Percentiles rank a stretch among this genome's conserved stretches.
These are phyloP conservation scores for Nymphalis c-album DNA, from an alignment of 2,888 invertebrate species.

Conservation along the genomic window DNA sequence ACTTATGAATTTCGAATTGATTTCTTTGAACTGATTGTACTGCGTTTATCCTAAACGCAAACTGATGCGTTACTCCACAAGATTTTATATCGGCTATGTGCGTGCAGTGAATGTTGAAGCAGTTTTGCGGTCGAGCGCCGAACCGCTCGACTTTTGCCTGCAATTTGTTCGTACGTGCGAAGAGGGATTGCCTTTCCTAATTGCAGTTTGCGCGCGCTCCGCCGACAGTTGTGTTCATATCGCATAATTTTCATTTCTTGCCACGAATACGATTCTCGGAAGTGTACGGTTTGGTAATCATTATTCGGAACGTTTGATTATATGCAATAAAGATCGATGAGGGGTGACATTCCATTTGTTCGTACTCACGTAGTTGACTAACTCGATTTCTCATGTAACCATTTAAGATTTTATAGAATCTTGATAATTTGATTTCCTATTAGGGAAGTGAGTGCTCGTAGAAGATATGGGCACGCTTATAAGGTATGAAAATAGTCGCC, in stretches of 20 bases:
- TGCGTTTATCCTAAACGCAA: conserved; percentile 34
- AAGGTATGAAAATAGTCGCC: conserved; percentile 62
- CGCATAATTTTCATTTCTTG: conserved; percentile 30
- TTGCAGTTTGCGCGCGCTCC: conserved; percentile 48
- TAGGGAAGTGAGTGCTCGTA: conserved; percentile 43
- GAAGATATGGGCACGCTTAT: conserved; percentile 46
- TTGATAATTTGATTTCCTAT: conserved; percentile 51
- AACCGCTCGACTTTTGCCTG: conserved; percentile 51
- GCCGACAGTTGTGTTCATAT: conserved; percentile 35
- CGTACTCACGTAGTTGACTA: conserved; percentile 6
- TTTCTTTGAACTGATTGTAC: conserved; percentile 24
- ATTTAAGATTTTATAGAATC: conserved; percentile 44
- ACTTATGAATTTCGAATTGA: conserved; percentile 12
- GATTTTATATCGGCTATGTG: conserved; percentile 33
- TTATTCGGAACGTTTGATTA: conserved; percentile 47
- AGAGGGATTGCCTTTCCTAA: conserved; percentile 68
- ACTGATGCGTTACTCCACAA: conserved; percentile 28
- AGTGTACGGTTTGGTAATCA: conserved; percentile 56
- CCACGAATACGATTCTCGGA: conserved; percentile 60
- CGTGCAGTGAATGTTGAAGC: conserved; percentile 34
- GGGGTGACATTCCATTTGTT: conserved; percentile 15
- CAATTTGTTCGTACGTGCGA: conserved; percentile 78
- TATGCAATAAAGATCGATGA: conserved; percentile 12
- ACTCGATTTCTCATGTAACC: conserved; percentile 34
- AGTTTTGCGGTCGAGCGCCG: conserved; percentile 44